Evolutionary conservation across 2,113 vertebrate species (phyloP).

Genomic region (Orycteropus afer): DNA sequence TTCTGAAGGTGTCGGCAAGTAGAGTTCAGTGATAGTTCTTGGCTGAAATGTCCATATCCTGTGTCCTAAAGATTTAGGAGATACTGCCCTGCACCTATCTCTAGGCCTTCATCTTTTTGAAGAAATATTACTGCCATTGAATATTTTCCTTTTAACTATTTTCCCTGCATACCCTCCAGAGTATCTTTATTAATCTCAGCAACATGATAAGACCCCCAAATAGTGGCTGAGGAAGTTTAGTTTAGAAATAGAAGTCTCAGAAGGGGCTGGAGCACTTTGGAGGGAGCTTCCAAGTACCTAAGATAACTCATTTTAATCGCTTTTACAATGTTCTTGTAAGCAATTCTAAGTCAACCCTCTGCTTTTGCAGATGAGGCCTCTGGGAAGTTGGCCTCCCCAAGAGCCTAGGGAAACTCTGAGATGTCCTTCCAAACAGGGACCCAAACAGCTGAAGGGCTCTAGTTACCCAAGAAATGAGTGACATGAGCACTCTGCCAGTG

Average conservation of each 20-base stretch:
- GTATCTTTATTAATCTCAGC: neutral
- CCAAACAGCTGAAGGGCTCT: slow-evolving; percentile 86
- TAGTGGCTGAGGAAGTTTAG: neutral
- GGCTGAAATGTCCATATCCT: neutral
- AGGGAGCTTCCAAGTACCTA: neutral
- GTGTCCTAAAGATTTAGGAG: neutral
- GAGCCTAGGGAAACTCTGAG: slow-evolving; percentile 62
- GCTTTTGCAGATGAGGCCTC: slow-evolving; percentile 69
- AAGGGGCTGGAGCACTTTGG: neutral
- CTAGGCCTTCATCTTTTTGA: neutral
- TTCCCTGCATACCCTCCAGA: neutral
- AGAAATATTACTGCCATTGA: neutral
- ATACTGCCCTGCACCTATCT: neutral
- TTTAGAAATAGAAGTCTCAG: slow-evolving; percentile 11
- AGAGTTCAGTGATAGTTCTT: neutral
- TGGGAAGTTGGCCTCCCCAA: slow-evolving; percentile 51
- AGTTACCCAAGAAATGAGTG: slow-evolving; percentile 83
- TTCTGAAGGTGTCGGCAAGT: neutral
- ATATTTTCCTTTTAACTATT: neutral
- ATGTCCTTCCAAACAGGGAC: slow-evolving; percentile 80
- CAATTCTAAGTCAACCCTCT: slow-evolving; percentile 33
- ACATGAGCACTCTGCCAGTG: slow-evolving; percentile 70
- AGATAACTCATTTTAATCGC: neutral
- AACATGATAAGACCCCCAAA: neutral
- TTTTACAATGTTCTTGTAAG: slow-evolving; percentile 35